Percentiles rank a stretch among this genome's conserved stretches.
Conservation (phyloP, 2,797 vertebrate genomes). For the Microcaecilia unicolor region DNA sequence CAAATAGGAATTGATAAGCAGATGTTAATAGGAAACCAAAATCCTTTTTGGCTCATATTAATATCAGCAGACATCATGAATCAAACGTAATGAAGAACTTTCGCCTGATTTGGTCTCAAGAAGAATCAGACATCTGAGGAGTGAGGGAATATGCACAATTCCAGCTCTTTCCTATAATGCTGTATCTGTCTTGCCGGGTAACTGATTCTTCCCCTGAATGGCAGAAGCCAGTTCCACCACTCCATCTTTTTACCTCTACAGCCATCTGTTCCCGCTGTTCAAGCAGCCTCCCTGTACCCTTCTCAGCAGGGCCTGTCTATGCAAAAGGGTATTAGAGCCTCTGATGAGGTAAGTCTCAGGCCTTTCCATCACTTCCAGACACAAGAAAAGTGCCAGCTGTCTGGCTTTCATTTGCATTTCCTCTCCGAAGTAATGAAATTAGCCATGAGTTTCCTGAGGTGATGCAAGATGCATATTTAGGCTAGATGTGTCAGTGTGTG, state of each 20-base stretch:
- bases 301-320: conserved; percentile 70
- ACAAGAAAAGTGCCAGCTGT: conserved; percentile 86
- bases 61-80: background rate
- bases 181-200: conserved; percentile 40
- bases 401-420: conserved; percentile 92
- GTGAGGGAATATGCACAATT: background rate
- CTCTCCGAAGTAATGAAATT: conserved; percentile 94
- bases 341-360: conserved; percentile 71
- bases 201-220: conserved; percentile 40
- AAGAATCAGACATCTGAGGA: no score
- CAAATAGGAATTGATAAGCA: rapidly evolving
- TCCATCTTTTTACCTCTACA: conserved; percentile 47
- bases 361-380: conserved; percentile 80
- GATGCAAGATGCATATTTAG: conserved; percentile 70
- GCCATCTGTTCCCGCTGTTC: conserved; percentile 80
- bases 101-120: background rate
- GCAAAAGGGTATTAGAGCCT: conserved; percentile 61
- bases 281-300: conserved; percentile 49
- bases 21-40: rapidly evolving
- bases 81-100: no score
- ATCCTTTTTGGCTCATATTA: background rate
- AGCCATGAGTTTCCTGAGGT: conserved; percentile 95
- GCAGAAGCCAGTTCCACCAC: conserved; percentile 38
- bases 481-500: conserved; percentile 62
- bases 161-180: conserved; percentile 6